A percentile compares a stretch with the other conserved stretches of the same genome.
phyloP scores from a whole-genome alignment of 2,888 invertebrate genomes.

The Camptogramma bilineatum region DNA sequence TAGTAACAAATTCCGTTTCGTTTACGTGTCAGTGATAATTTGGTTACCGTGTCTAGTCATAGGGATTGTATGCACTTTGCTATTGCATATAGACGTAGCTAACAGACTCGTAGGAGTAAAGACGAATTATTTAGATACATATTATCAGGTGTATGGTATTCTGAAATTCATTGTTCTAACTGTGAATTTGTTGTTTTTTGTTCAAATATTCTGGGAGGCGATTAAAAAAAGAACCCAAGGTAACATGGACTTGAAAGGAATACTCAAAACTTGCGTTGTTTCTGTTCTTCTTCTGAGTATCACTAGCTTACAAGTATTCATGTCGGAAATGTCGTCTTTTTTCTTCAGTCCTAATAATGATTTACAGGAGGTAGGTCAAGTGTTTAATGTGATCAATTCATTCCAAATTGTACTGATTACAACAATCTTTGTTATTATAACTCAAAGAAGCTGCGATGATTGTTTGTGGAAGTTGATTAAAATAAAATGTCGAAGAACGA shows the following conservation, averaged over 20 bases:
- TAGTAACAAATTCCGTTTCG: neutral
- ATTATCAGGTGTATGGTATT: constrained; percentile 14
- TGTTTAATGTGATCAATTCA: constrained; percentile 18
- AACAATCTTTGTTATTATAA: constrained; percentile 19
- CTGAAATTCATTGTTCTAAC: constrained; percentile 21
- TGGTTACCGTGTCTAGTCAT: constrained; percentile 3
- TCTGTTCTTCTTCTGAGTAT: constrained; percentile 16
- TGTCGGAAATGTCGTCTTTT: constrained; percentile 6
- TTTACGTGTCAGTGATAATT: constrained; percentile 15
- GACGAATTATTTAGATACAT: neutral
- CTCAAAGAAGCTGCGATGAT: constrained; percentile 2
- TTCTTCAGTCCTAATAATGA: neutral
- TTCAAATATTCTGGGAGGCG: constrained; percentile 17
- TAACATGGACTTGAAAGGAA: neutral
- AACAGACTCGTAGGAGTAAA: neutral
- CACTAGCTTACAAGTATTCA: constrained; percentile 21
- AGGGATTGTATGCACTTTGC: constrained; percentile 9
- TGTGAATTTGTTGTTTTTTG: constrained; percentile 17
- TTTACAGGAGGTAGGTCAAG: neutral
- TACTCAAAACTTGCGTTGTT: constrained; percentile 24
- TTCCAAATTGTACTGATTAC: constrained; percentile 20
- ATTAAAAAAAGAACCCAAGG: constrained; percentile 10
- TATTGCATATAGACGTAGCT: neutral
- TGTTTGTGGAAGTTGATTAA: constrained; percentile 10
- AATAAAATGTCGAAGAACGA: constrained; percentile 10